phyloP scores from a whole-genome alignment of 2,888 invertebrate genomes.

The Nephrotoma flavescens region DNA sequence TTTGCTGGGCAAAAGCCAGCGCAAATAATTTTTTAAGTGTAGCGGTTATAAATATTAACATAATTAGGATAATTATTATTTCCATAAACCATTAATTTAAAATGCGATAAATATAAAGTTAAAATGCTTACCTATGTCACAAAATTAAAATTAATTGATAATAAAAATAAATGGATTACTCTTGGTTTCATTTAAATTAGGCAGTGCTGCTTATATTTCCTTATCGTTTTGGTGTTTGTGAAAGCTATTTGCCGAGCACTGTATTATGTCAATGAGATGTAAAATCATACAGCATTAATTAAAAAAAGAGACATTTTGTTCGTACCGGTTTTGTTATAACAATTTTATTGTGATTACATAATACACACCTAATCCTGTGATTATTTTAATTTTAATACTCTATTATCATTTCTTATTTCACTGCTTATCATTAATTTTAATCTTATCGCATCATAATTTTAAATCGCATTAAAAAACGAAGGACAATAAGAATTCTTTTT shows the following conservation, averaged over 20 bases:
- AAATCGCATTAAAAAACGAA: neutral
- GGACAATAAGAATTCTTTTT: neutral
- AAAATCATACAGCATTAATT: neutral
- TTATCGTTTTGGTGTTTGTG: neutral
- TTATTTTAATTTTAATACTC: neutral
- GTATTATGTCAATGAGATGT: too few species aligned
- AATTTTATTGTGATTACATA: neutral
- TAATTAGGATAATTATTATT: neutral
- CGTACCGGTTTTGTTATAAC: neutral
- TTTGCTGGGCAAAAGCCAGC: too few species aligned
- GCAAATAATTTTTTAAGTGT: neutral
- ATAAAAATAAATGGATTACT: neutral
- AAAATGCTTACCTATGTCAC: neutral
- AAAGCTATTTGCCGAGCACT: neutral
- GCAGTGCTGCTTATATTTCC: neutral
- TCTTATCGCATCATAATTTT: neutral
- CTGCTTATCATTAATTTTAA: neutral
- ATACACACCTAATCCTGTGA: neutral
- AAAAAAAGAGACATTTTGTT: neutral
- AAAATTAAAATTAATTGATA: neutral
- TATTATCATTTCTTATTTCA: neutral
- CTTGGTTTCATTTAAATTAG: neutral
- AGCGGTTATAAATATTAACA: neutral
- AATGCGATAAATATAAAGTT: neutral
- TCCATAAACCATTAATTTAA: neutral